Conservation (phyloP, 2,888 invertebrate genomes). For the Notodromas monacha region DNA sequence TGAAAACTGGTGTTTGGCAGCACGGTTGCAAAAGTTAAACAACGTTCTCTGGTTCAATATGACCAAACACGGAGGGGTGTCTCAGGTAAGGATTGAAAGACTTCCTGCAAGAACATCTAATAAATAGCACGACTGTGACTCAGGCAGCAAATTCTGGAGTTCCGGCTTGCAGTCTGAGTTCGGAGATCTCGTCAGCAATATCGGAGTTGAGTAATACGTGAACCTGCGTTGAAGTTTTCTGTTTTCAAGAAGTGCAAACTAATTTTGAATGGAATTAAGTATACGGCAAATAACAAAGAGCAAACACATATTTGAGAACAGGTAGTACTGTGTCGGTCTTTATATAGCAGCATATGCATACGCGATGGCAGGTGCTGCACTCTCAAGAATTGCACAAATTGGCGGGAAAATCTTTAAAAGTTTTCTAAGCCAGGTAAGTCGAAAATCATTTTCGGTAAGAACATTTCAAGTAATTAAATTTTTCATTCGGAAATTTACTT, state of each 20-base stretch:
- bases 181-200: conserved; percentile 4
- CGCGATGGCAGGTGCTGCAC: conserved; percentile 4
- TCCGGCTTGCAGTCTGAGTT: conserved; percentile 4
- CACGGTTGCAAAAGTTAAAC: conserved; percentile 4
- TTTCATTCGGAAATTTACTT: conserved; percentile 4
- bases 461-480: conserved; percentile 4
- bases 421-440: conserved; percentile 4
- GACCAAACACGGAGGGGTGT: conserved; percentile 4
- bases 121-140: conserved; percentile 4
- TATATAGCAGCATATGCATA: conserved; percentile 4
- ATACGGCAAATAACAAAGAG: conserved; percentile 4
- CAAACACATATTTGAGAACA: conserved; percentile 4
- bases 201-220: conserved; percentile 4
- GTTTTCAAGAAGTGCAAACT: conserved; percentile 4
- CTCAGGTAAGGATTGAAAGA: conserved; percentile 4
- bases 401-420: conserved; percentile 4
- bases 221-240: conserved; percentile 4
- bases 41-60: conserved; percentile 4
- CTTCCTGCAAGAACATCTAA: conserved; percentile 4
- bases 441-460: conserved; percentile 4
- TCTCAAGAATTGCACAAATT: conserved; percentile 4
- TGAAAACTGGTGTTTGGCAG: conserved; percentile 4
- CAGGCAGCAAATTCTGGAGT: conserved; percentile 4
- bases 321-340: conserved; percentile 4
- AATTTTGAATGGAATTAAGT: conserved; percentile 4